Conservation (phyloP, 2,888 invertebrate species). For the Drosophila ustulata region DNA sequence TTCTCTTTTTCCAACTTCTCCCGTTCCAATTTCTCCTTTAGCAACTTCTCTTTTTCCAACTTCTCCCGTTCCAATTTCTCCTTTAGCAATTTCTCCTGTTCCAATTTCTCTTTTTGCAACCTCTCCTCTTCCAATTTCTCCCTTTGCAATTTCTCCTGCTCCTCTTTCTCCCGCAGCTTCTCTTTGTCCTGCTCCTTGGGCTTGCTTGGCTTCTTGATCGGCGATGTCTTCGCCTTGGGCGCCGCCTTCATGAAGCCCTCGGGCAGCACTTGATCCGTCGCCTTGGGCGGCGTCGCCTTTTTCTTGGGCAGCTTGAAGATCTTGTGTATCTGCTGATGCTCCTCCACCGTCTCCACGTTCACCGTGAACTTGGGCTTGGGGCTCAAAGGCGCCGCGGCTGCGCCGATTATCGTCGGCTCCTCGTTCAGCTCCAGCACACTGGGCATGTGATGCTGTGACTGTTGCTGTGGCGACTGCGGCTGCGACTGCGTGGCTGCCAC, state of each 20-base stretch:
- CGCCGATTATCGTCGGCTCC: slow-evolving; percentile 16
- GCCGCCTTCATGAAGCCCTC: slow-evolving; percentile 74
- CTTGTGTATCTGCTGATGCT: slow-evolving; percentile 82
- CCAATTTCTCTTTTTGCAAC: neutral
- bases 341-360: slow-evolving; percentile 84
- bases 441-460: slow-evolving; percentile 57
- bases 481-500: slow-evolving; percentile 68
- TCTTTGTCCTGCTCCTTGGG: neutral
- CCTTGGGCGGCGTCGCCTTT: slow-evolving; percentile 70
- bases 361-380: slow-evolving; percentile 83
- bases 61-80: neutral
- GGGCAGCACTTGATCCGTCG: slow-evolving; percentile 54
- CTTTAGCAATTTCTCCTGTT: slow-evolving; percentile 3
- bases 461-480: slow-evolving; percentile 71
- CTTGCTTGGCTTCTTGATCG: slow-evolving; percentile 54
- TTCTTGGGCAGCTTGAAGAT: slow-evolving; percentile 84
- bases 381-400: slow-evolving; percentile 32
- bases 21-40: neutral
- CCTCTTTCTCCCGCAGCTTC: neutral
- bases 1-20: neutral
- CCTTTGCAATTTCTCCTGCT: slow-evolving; percentile 3
- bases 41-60: neutral
- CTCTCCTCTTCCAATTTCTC: neutral
- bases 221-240: slow-evolving; percentile 74
- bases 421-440: slow-evolving; percentile 64